Evolutionary conservation across 2,113 vertebrate genomes (phyloP), one percentile per base, ranked within the genome.

Genomic region (Haliaeetus leucogaster): DNA sequence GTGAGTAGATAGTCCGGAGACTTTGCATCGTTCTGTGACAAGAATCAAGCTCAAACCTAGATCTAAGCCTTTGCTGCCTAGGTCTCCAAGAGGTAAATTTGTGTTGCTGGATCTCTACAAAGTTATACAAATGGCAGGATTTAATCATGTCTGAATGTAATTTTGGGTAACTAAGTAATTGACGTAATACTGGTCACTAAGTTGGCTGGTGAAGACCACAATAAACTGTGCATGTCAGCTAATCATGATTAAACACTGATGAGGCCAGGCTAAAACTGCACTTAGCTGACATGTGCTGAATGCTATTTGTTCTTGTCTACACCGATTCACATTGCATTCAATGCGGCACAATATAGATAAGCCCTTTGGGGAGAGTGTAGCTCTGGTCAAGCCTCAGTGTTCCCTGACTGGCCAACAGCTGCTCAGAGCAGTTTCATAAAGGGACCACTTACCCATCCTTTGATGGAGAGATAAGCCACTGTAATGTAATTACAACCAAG

Each of bases 381-480:
- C 82, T 97, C 88, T 94, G 94, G 66, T 95, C 95, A 93, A 91
- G 95, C 56, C 86, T 84, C 89, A 90, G 86, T 58, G 89, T 97
- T 96, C 86, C 92, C 92, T 95, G 89, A 43, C 92, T 92, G 92
- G 83, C 95, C 90, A 95, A 91, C 93, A 96, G 94, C 94, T 97
- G 92, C 83, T 94, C 67, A 1, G 2, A 93, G 72, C 68, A 94
- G 87, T 89, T 95, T 86, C 93, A 68, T 94, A 95, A 95, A 96
- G 66, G 80, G 78, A 93, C 97, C 87, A 94, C 86, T 95, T 97
- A 96, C 95, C 95, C 95, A 96, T 97, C 97, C 95, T 97, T 94
- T 97, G 96, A 94, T 94, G 82, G 95, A 94, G 95, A 98, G 92
- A 95, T 97, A 96, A 97, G 95, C 91, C 93, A 96, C 84, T 86